These are phyloP conservation scores for Trilocha varians DNA, from an alignment of 2,888 invertebrate genomes.

Conservation along the genomic window DNA sequence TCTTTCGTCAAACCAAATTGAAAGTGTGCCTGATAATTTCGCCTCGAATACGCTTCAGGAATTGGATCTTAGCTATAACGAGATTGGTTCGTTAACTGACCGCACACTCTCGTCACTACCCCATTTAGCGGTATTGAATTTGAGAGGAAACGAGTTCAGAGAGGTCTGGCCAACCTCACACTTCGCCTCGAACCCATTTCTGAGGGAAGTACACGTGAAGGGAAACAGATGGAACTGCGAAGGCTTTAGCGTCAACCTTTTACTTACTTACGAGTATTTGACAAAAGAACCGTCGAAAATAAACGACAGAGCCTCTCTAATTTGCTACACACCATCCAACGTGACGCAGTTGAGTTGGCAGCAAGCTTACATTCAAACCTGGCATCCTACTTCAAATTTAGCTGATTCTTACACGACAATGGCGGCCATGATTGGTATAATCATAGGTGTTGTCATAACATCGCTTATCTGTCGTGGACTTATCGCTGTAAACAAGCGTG, in stretches of 20 bases:
- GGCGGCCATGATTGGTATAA: constrained; percentile 64
- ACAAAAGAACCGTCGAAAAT: constrained; percentile 69
- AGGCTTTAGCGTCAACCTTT: constrained; percentile 73
- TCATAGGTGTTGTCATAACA: constrained; percentile 70
- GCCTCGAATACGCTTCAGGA: constrained; percentile 73
- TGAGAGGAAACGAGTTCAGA: constrained; percentile 81
- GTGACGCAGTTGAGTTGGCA: constrained; percentile 80
- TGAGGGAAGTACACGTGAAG: constrained; percentile 74
- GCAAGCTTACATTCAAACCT: constrained; percentile 76
- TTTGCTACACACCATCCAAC: constrained; percentile 78
- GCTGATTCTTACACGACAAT: constrained; percentile 69
- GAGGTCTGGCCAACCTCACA: constrained; percentile 74
- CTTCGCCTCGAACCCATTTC: constrained; percentile 75
- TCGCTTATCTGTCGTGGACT: constrained; percentile 71
- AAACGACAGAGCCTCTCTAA: constrained; percentile 52
- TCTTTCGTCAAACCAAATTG: constrained; percentile 78
- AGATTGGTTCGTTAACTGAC: constrained; percentile 74
- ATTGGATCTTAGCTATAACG: constrained; percentile 74
- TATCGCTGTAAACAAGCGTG: constrained; percentile 52
- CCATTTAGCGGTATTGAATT: constrained; percentile 75
- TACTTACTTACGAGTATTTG: constrained; percentile 75
- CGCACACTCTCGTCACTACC: constrained; percentile 75
- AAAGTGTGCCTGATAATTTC: constrained; percentile 73
- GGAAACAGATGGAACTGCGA: constrained; percentile 87
- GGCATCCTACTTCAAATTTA: constrained; percentile 63